Evolutionary conservation across 2,888 invertebrate species (phyloP).

Genomic region (Lepetodrilus schrolli): DNA sequence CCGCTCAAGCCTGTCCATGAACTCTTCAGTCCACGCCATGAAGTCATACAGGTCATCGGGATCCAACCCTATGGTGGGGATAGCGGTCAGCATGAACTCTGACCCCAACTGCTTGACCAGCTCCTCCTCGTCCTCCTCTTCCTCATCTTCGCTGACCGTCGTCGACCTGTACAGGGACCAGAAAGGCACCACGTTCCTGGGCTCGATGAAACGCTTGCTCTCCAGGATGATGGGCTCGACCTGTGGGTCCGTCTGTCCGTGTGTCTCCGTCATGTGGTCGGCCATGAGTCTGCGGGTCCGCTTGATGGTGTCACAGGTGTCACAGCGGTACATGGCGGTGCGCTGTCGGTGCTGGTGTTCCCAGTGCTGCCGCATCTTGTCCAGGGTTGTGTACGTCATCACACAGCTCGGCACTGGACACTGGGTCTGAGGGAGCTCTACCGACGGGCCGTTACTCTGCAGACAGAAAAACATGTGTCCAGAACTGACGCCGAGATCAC

Average conservation of each 20-base stretch:
- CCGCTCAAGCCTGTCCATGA: conserved; percentile 3
- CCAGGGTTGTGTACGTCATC: not conserved
- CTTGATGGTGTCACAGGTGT: not conserved
- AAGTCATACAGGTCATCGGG: not conserved
- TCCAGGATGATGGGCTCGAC: not conserved
- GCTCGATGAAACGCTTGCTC: not conserved
- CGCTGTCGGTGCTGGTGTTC: not conserved
- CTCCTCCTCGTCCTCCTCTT: not conserved
- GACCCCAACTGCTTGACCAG: not conserved
- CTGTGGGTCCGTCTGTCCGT: not conserved
- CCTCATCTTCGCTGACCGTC: not conserved
- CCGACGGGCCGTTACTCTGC: not conserved
- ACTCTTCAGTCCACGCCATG: not conserved
- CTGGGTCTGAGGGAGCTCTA: not conserved
- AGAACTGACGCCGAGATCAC: too few relatives aligned
- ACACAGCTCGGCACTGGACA: not conserved
- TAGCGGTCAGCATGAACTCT: not conserved
- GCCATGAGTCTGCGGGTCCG: not conserved
- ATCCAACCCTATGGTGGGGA: not conserved
- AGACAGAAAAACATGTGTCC: not conserved
- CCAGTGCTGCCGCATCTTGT: conserved; percentile 12
- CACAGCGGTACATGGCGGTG: not conserved
- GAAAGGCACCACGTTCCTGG: conserved; percentile 8
- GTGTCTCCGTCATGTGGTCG: not conserved
- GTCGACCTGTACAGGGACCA: not conserved